phyloP scores from a whole-genome alignment of 2,113 vertebrate genomes.

The Rhipidura dahli region DNA sequence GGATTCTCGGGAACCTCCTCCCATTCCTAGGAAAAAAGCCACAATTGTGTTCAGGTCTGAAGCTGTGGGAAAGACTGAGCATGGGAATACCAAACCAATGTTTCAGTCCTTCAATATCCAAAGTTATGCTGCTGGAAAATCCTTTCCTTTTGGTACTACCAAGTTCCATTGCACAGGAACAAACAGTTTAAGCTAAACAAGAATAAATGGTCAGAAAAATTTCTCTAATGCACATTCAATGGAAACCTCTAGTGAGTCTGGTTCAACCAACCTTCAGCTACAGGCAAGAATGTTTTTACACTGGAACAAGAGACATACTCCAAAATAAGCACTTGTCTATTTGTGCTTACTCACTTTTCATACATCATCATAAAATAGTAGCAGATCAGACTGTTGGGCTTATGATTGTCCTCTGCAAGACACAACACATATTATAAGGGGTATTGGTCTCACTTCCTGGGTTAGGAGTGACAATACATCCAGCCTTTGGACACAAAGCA shows the following conservation, averaged over 20 bases:
- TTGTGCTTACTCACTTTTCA: not conserved
- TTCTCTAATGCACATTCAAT: not conserved
- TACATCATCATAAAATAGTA: conserved; percentile 7
- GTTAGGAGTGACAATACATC: conserved; percentile 13
- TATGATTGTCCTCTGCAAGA: conserved; percentile 46
- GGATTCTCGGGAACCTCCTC: conserved; percentile 81
- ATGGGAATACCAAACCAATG: not conserved
- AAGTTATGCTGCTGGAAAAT: conserved; percentile 12
- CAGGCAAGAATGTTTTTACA: not conserved
- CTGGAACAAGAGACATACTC: not conserved
- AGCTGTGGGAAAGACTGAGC: conserved; percentile 56
- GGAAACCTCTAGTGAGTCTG: not conserved
- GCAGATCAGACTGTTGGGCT: conserved; percentile 43
- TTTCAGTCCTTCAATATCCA: not conserved
- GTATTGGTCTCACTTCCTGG: conserved; percentile 62
- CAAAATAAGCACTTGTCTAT: not conserved
- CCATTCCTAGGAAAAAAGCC: conserved; percentile 84
- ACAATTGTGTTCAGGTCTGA: conserved; percentile 59
- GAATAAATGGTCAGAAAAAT: not conserved
- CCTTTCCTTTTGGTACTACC: not conserved
- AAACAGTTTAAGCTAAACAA: not conserved
- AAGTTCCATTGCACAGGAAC: not conserved
- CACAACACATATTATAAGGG: not conserved
- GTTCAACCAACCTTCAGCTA: not conserved
- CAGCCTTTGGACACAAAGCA: not conserved